Evolutionary conservation across 2,113 vertebrate genomes (phyloP).

Genomic region (Oryzias melastigma): DNA sequence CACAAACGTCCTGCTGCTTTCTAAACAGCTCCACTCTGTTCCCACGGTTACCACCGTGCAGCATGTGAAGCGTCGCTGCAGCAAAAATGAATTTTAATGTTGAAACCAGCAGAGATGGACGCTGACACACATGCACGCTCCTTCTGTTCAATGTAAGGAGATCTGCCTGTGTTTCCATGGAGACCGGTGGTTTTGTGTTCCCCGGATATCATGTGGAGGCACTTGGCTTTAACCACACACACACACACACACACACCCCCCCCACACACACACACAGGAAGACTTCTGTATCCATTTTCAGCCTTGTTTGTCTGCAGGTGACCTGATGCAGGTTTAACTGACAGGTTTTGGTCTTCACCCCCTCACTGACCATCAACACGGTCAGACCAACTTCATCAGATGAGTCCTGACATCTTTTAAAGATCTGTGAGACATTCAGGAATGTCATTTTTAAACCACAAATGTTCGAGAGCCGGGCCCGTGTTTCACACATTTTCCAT

Average conservation of each 20-base stretch:
- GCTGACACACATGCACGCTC: slow-evolving; percentile 9
- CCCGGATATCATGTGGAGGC: slow-evolving; percentile 59
- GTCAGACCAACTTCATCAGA: no score
- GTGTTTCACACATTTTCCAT: no score
- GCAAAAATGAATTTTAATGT: no score
- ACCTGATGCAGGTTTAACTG: not conserved
- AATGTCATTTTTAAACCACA: no score
- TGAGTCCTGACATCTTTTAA: no score
- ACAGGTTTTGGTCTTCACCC: not conserved
- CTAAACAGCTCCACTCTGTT: no score
- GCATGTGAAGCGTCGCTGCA: no score
- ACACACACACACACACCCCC: slow-evolving; percentile 18
- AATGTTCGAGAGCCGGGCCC: no score
- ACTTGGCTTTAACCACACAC: not conserved
- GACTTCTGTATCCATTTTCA: slow-evolving; percentile 33
- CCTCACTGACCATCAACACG: no score
- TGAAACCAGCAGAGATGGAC: not conserved
- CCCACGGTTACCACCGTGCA: no score
- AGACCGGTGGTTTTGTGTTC: slow-evolving; percentile 61
- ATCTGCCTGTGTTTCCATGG: slow-evolving; percentile 57
- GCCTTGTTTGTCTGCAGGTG: not conserved
- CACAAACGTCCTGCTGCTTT: no score
- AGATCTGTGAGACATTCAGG: no score
- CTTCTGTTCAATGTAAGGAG: slow-evolving; percentile 47
- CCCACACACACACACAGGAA: slow-evolving; percentile 19